Evolutionary conservation across 2,113 vertebrate genomes (phyloP), one percentile per base, ranked within the genome.

Genomic region (Calyptommatus sinebrachiatus): DNA sequence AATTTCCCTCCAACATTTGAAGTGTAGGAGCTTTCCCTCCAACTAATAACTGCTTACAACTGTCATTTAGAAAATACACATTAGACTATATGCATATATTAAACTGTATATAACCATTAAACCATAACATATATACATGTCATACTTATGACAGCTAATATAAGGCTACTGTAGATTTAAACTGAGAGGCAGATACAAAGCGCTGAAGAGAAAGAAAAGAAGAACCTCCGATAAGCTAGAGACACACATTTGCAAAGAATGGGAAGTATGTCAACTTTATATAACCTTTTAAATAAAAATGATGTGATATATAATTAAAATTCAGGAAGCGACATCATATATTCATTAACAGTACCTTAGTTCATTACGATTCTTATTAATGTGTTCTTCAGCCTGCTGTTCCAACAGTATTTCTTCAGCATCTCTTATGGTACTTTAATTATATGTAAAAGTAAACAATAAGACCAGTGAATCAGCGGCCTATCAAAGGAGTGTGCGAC

Each of bases 391-490:
- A 70, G n/a, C 24, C 29, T 21, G 48, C 26, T 12, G 22, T 48
- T 82, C 73, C 21, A 76, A 10, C 22, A 9, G 69, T 82, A 72
- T 57, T 22, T 31, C 10, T 75, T 7, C 26, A 16, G 60, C 46
- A 89, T 77, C 84, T 22, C 31, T 50, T 24, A 7, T 78, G 85
- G 73, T 18, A 14, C 53, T 53, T 83, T 80, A 77, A 82, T 87
- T 24, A 7, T 31, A 46, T 24, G 72, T 35, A 3, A 82, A 87
- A 3, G 29, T 68, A 72, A n/a, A 65, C 61, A 79, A 73, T 14
- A 14, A 35, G 11, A 63, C 78, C 7, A 26, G 6, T 53, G 31
- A 72, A 1, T 66, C 57, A 71, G 60, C 74, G 18, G 48, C 69
- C 9, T 29, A 65, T 6, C 53, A 71, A 79, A 83, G 1, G 0